Base-by-base conservation (phyloP, 1,140 invertebrate genomes). In the Adoxophyes honmai region DNA sequence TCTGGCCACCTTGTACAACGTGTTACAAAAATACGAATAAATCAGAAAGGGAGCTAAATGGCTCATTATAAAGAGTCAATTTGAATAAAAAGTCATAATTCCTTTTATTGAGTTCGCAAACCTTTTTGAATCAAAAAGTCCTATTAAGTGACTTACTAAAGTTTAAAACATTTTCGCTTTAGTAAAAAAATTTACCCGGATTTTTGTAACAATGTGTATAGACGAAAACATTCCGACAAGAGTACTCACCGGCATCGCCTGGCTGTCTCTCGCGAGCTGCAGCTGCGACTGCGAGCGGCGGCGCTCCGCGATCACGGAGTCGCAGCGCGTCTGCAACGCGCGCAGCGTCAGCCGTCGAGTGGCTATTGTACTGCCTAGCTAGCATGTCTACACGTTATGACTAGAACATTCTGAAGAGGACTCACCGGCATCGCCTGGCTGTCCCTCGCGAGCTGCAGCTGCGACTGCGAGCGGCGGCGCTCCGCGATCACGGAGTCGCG, bases 401-500 rank as follows among this genome's bases (percentile, higher is more conserved):
- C 21, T 28, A 2, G 2, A 3, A 28, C 21, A 28, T 6, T 6
- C 6, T 28, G 21, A 6, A 4, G 8, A 1, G 0, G 16, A 48
- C 42, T 21, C 7, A 48, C 42, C 42, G 42, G 42, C 16, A 48
- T 48, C n/a, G 42, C 10, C n/a, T 28, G 18, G 4, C 7, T 39
- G 39, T 73, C 68, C 1, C 68, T 34, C 0, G 16, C 53, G 8
- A 34, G 28, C 55, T 71, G 55, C 36, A 75, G 11, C 48, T 75
- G 33, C 14, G 1, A 96, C 52, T 95, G 93, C 0, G 95, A 96
- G 65, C 95, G 95, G 44, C 93, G 90, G 51, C 93, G 89, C 64
- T 96, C 93, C 0, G 94, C 94, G 83, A 96, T 92, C 14, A 97
- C 93, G 0, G 95, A 96, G 68, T 96, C 95, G 10, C 96, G 90